Conservation (phyloP, 2,888 invertebrate species). For the Emmelina monodactyla region DNA sequence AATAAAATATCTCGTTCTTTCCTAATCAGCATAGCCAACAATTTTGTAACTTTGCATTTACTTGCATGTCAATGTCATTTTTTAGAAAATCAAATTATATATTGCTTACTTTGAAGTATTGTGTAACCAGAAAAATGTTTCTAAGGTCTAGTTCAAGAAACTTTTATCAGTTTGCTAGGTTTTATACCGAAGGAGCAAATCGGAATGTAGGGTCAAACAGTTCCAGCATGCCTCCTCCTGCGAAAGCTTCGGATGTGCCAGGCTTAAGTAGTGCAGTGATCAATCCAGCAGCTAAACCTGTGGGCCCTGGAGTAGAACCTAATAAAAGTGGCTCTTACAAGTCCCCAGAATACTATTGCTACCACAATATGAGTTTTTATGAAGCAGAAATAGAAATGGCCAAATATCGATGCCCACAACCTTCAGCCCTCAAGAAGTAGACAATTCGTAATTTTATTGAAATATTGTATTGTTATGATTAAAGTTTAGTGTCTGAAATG, state of each 20-base stretch:
- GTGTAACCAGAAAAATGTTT: too few relatives aligned
- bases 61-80: too few relatives aligned
- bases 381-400: constrained; percentile 89
- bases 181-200: constrained; percentile 28
- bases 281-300: constrained; percentile 56
- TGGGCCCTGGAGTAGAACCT: constrained; percentile 75
- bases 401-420: constrained; percentile 80
- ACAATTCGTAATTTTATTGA: constrained; percentile 1
- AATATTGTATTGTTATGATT: neutral
- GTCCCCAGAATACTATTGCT: constrained; percentile 88
- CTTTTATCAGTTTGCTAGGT: too few relatives aligned
- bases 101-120: too few relatives aligned
- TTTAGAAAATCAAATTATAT: too few relatives aligned
- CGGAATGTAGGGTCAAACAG: constrained; percentile 19
- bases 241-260: constrained; percentile 52
- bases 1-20: too few relatives aligned
- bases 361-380: constrained; percentile 77
- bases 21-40: too few relatives aligned
- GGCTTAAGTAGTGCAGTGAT: constrained; percentile 71
- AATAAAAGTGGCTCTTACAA: constrained; percentile 77
- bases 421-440: constrained; percentile 65
- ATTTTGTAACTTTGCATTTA: too few relatives aligned
- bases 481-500: neutral
- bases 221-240: constrained; percentile 18
- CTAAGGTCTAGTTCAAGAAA: too few relatives aligned